Evolutionary conservation across 2,113 vertebrate genomes (phyloP), one percentile per base, ranked within the genome.

Genomic region (Catharus minimus): DNA sequence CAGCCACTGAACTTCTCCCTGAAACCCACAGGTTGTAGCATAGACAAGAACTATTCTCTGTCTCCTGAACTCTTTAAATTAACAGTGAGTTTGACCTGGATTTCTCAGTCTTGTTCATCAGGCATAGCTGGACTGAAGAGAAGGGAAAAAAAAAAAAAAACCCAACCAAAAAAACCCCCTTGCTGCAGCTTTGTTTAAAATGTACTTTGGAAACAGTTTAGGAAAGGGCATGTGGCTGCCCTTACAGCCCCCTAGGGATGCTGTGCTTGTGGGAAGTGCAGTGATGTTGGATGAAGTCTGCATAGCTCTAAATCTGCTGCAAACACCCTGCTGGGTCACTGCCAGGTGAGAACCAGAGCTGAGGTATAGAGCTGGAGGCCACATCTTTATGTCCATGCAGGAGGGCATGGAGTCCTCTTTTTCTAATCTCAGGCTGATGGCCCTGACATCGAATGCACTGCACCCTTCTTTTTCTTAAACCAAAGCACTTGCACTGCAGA

Each of bases 291-390:
- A 95, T 17, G 28, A 89, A 61, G 66, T 69, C 84, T 94, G 92
- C 74, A 64, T 33, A 72, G 64, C 80, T 82, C 32, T 32, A 79
- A 94, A 93, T 83, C 82, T 86, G 82, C 84, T 86, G 67, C 90
- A 77, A 92, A 89, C 89, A 85, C 76, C 80, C 77, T 0, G 14
- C 85, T 80, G 88, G 90, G 89, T 92, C 93, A 82, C 18, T 75
- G 86, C 81, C 88, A 95, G 92, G 92, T 94, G 74, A 94, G 91
- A 95, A 43, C 47, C 81, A 74, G 74, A 33, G 71, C 58, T 67
- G 47, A 55, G 41, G 50, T 64, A 27, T 16, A 50, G 69, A 75
- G n/a, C 11, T 73, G 61, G 33, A 86, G 73, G 44, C 72, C 55
- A 64, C 46, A 15, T 79, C 55, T 86, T 64, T 81, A 30, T n/a